Percentiles rank a stretch among this genome's conserved stretches.
Evolutionary conservation across 2,888 invertebrate species (phyloP).

Genomic region (Tuta absoluta): DNA sequence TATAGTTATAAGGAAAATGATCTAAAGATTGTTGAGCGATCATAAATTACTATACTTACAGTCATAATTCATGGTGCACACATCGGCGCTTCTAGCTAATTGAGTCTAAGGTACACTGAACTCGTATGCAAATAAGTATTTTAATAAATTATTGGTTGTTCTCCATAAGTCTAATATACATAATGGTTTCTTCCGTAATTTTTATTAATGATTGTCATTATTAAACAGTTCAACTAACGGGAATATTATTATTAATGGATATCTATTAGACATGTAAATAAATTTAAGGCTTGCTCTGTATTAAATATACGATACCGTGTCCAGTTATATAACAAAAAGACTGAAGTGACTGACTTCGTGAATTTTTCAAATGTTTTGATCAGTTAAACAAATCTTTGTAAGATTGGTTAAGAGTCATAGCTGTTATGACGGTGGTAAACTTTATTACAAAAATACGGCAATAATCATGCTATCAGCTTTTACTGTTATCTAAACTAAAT

Average conservation of each 20-base stretch:
- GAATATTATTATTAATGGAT: not conserved
- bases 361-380: too few relatives aligned
- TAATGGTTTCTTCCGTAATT: constrained; percentile 16
- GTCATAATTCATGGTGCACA: constrained; percentile 9
- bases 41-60: constrained; percentile 10
- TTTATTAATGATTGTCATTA: constrained; percentile 19
- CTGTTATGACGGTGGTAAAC: too few relatives aligned
- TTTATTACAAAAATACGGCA: too few relatives aligned
- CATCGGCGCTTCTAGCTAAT: constrained; percentile 10
- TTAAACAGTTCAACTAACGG: constrained; percentile 13
- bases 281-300: too few relatives aligned
- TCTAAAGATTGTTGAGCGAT: constrained; percentile 2
- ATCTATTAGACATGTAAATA: not conserved
- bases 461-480: too few relatives aligned
- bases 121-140: constrained; percentile 18
- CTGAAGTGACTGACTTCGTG: too few relatives aligned
- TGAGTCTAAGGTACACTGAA: constrained; percentile 18
- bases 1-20: constrained; percentile 1
- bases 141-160: constrained; percentile 8
- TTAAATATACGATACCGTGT: too few relatives aligned
- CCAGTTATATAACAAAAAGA: too few relatives aligned
- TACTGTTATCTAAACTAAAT: too few relatives aligned
- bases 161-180: not conserved
- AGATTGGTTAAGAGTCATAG: too few relatives aligned
- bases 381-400: too few relatives aligned